These are phyloP conservation scores for Actinostola sp. DNA, from an alignment of 92 coral and sea anemone species.

Conservation along the genomic window DNA sequence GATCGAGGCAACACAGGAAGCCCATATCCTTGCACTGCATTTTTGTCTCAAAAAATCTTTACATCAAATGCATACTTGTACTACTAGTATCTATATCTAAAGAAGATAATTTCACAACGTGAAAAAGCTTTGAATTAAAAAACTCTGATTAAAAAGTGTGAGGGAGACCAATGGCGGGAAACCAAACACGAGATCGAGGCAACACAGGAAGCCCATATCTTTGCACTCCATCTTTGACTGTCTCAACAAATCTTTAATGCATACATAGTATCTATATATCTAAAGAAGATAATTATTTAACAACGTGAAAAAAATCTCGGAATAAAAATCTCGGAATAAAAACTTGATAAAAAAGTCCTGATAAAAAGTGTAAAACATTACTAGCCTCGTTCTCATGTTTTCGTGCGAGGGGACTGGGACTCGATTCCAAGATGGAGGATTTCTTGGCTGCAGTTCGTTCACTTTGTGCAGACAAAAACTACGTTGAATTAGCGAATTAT, in stretches of 20 bases:
- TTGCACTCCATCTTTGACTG: neutral
- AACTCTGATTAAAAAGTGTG: too few species aligned
- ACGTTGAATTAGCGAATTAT: constrained; percentile 84
- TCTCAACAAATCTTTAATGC: neutral
- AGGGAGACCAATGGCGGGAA: constrained; percentile 1
- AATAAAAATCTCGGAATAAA: too few species aligned
- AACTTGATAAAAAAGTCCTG: too few species aligned
- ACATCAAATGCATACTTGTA: neutral
- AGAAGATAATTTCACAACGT: too few species aligned
- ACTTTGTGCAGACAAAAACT: constrained; percentile 95
- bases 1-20: neutral
- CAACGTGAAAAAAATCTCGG: too few species aligned
- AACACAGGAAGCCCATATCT: constrained; percentile 1
- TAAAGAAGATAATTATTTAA: too few species aligned
- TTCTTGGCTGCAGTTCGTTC: constrained; percentile 89
- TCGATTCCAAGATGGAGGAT: constrained; percentile 91
- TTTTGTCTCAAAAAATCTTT: neutral
- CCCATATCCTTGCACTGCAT: neutral
- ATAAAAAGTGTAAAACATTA: neutral
- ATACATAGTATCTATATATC: neutral
- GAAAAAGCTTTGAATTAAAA: too few species aligned
- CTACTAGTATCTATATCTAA: neutral
- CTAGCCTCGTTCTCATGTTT: constrained; percentile 17
- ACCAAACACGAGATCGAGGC: neutral
- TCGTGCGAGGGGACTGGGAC: constrained; percentile 23